These are phyloP conservation scores for Clunio marinus DNA, from an alignment of 2,888 invertebrate genomes.

Conservation along the genomic window DNA sequence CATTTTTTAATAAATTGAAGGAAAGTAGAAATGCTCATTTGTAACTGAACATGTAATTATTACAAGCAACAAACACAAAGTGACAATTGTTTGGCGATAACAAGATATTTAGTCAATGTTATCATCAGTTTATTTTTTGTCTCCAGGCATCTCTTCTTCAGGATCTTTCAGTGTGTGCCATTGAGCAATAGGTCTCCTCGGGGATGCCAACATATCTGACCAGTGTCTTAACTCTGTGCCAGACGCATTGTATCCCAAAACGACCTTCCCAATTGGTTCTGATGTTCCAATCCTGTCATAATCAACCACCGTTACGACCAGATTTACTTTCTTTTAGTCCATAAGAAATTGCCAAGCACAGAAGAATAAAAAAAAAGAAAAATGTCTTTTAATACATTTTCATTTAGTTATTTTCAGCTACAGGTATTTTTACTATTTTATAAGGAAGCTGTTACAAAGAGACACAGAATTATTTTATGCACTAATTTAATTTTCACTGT, in stretches of 20 bases:
- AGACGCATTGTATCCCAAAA: constrained; percentile 94
- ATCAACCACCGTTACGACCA: constrained; percentile 98
- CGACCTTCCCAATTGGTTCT: constrained; percentile 97
- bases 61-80: too few relatives aligned
- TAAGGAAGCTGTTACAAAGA: constrained; percentile 38
- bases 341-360: not conserved
- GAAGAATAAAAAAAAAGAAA: constrained; percentile 8
- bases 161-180: constrained; percentile 99
- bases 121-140: constrained; percentile 36
- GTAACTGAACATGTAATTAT: too few relatives aligned
- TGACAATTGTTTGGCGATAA: too few relatives aligned
- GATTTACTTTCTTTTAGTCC: constrained; percentile 84
- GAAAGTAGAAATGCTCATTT: too few relatives aligned
- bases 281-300: constrained; percentile 99
- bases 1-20: too few relatives aligned
- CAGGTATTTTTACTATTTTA: constrained; percentile 23
- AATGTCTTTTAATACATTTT: constrained; percentile 27
- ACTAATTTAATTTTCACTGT: constrained; percentile 28
- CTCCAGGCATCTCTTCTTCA: constrained; percentile 73
- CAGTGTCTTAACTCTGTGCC: constrained; percentile 99
- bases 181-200: constrained; percentile 97
- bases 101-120: too few relatives aligned
- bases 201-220: constrained; percentile 99
- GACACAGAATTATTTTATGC: constrained; percentile 38
- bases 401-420: constrained; percentile 4